Percentiles rank a stretch among this genome's conserved stretches.
Conservation (phyloP, 2,113 vertebrate species). For the Antechinus stuartii region DNA sequence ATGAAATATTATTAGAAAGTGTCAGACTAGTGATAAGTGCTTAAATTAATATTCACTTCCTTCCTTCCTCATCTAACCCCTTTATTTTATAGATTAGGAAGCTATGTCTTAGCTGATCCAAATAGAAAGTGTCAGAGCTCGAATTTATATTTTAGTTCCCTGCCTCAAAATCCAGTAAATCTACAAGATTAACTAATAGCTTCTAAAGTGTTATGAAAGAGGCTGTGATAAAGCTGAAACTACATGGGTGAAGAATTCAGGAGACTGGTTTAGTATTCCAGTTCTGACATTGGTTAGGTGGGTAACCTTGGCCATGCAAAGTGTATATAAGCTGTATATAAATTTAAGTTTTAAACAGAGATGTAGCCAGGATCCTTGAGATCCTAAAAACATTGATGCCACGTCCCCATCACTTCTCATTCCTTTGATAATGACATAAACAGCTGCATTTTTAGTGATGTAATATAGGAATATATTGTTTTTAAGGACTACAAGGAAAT, state of each 20-base stretch:
- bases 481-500: background rate
- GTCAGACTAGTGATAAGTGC: background rate
- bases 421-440: background rate
- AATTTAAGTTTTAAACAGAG: background rate
- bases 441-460: background rate
- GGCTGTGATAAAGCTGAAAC: background rate
- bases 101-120: background rate
- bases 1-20: background rate
- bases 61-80: background rate
- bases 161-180: background rate
- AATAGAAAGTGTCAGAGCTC: background rate
- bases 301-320: background rate
- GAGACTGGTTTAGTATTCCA: background rate
- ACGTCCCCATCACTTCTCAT: background rate
- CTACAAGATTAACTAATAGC: background rate
- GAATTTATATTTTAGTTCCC: background rate
- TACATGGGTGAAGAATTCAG: background rate
- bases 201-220: background rate
- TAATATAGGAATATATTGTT: background rate
- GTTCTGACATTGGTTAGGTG: background rate
- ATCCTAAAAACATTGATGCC: background rate
- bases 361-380: background rate
- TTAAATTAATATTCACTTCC: background rate
- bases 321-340: background rate
- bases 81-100: background rate